Evolutionary conservation across 1,140 invertebrate genomes (phyloP).

Genomic region (Phymastichus coffea): DNA sequence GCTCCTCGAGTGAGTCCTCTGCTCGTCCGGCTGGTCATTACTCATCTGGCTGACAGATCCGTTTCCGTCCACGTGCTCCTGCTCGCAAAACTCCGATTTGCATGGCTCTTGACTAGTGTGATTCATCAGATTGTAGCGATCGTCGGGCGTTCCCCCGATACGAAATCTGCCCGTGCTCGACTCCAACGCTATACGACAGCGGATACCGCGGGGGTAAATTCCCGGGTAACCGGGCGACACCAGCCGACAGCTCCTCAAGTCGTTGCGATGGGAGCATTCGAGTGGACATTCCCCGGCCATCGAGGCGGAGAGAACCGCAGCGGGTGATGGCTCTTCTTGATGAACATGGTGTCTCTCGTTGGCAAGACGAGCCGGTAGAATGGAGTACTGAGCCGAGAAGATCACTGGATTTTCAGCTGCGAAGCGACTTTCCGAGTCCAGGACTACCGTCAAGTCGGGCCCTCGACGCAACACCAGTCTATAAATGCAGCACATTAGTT

Average conservation of each 20-base stretch:
- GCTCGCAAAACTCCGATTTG: constrained; percentile 44
- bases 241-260: constrained; percentile 38
- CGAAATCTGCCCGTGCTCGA: constrained; percentile 42
- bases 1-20: background rate
- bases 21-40: constrained; percentile 17
- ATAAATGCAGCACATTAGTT: too few species aligned
- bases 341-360: constrained; percentile 36
- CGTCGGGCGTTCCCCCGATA: constrained; percentile 42
- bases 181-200: constrained; percentile 41
- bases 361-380: constrained; percentile 37
- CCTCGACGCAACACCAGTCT: constrained; percentile 43
- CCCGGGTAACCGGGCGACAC: constrained; percentile 44
- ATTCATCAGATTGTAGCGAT: constrained; percentile 47
- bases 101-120: constrained; percentile 43
- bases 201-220: constrained; percentile 44
- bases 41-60: background rate
- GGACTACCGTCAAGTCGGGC: constrained; percentile 40
- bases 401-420: constrained; percentile 47
- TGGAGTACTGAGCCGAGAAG: constrained; percentile 47
- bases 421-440: constrained; percentile 44
- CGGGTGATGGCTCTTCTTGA: background rate
- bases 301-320: constrained; percentile 16
- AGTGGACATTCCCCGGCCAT: constrained; percentile 36
- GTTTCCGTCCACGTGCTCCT: constrained; percentile 30
- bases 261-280: constrained; percentile 43